Base-by-base conservation (phyloP, 2,797 vertebrate species). In the Tragopan temminckii region DNA sequence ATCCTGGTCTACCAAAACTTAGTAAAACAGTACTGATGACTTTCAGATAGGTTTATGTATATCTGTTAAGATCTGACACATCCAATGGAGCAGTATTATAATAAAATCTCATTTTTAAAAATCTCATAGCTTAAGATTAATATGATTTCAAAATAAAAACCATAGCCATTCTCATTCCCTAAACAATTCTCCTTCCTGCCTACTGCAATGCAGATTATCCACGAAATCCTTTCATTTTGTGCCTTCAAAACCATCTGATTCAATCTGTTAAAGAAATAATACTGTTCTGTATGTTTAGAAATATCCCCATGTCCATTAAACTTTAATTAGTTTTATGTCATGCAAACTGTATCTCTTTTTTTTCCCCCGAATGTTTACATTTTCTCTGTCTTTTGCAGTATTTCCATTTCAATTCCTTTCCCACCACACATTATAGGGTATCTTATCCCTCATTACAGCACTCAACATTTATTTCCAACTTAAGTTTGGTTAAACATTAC, bases 341-440 rank as follows among this genome's bases (percentile, higher is more conserved):
- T 27, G 66, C 53, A 68, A 80, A 64, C 3, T 16, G 13, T 11
- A 4, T 13, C 5, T 57, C 4, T 9, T 68, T 16, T 61, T 5
- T 0, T 0, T 2, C 6, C 2, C 29, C 11, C 0, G 59, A 82
- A 62, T 53, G 64, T 43, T 43, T 80, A 67, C 3, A 15, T 85
- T 58, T 70, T 25, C 21, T 23, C 35, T 58, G 7, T 7, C 7
- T 13, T 86, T 62, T 64, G n/a, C 5, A n/a, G 29, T 10, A 29
- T 69, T 89, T 58, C 57, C 40, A 2, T 77, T 80, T 33, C 2
- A 43, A 72, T 69, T 84, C 16, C 20, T 79, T 75, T 88, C 25
- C 13, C n/a, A 69, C 11, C 36, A 23, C 8, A 45, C 8, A 4
- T 66, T 66, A 66, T 13, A 84, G 16, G 18, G 24, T 33, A 52